A percentile compares a stretch with the other conserved stretches of the same genome.
Evolutionary conservation across 1,140 invertebrate genomes (phyloP).

Genomic region (Archivesica marissinica): DNA sequence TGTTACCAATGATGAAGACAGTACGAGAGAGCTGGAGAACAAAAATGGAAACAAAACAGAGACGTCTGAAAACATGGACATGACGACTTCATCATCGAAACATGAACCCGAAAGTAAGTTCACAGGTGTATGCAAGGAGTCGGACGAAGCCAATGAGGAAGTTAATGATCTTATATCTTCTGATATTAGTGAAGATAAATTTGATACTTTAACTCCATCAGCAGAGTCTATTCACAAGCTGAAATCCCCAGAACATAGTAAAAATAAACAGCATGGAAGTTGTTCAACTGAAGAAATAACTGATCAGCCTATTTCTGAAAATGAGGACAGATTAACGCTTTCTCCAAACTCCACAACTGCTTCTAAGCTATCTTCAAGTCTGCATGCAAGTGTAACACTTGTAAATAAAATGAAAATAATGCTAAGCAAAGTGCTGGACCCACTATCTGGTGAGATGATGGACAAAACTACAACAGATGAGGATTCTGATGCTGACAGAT

Average conservation of each 20-base stretch:
- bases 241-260: no score
- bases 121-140: background rate
- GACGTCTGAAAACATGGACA: background rate
- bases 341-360: background rate
- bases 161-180: background rate
- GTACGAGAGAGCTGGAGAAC: background rate
- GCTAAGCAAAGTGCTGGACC: background rate
- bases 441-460: background rate
- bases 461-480: background rate
- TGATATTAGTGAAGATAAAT: background rate
- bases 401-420: background rate
- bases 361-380: background rate
- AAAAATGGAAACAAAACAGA: background rate
- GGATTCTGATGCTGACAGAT: constrained; percentile 57
- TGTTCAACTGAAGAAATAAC: no score
- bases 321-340: background rate
- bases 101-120: background rate
- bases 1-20: background rate
- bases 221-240: background rate
- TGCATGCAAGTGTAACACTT: background rate
- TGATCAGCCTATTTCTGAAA: background rate
- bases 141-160: background rate
- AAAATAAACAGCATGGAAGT: no score
- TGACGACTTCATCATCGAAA: background rate
- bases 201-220: background rate